Base-by-base conservation (phyloP, 2,888 invertebrate species). In the Lithophane socia region DNA sequence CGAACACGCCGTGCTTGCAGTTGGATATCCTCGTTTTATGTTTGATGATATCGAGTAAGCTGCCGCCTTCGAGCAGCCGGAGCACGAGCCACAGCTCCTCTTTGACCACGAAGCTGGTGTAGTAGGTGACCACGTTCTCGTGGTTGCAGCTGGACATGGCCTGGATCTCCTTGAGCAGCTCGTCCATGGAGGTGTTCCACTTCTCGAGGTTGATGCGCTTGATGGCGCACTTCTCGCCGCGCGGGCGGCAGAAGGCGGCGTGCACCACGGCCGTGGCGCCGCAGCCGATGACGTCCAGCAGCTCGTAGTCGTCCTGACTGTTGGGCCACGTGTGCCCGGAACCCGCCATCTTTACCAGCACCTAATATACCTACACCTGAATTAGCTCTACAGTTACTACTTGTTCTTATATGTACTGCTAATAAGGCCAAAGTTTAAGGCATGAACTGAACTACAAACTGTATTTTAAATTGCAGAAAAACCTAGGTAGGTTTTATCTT, bases 111-210 rank as follows among this genome's bases (percentile, higher is more conserved):
- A 99, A 99, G 90, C 99, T 99, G 56, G 99, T 99, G 97, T 99
- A 99, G 96, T 99, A 99, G n/a, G 99, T 99, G 82, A 99, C 99
- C 21, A 99, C 99, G 96, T 99, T 99, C 95, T 99, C 99, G 96
- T 99, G 99, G 94, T 99, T 99, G 95, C 99, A 99, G 88, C 99
- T 99, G 79, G 99, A 99, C 99, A 99, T 99, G 52, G 99, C 99
- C 96, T 99, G 99, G 82, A 98, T 98, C 94, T 98, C 98, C 96
- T 97, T 99, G 94, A 99, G 97, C 82, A 99, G 97, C 95, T 99
- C 99, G 94, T 99, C 99, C 98, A 99, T 99, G 86, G 99, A 99
- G 18, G 99, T 99, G 96, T 99, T 99, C 98, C 99, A 99, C 97
- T 99, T 99, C 96, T 99, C 99, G 92, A 99, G 97, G 96, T 99